phyloP scores from a whole-genome alignment of 2,888 invertebrate species.

The Thumatha senex region DNA sequence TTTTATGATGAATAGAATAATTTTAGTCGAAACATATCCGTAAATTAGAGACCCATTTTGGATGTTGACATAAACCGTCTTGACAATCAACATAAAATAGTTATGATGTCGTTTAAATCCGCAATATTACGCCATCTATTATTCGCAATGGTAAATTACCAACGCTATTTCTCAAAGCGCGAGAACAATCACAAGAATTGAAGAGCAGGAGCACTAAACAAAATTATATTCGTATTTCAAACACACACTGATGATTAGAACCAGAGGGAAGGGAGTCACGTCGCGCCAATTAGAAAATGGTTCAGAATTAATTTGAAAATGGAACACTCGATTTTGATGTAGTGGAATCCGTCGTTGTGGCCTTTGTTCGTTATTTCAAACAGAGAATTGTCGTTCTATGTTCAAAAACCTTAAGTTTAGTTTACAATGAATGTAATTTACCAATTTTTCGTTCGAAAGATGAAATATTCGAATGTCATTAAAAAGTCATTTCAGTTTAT shows the following conservation, averaged over 20 bases:
- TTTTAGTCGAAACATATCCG: no score
- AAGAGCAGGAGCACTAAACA: constrained; percentile 47
- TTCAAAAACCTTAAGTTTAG: constrained; percentile 16
- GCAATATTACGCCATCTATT: constrained; percentile 18
- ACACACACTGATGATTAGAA: constrained; percentile 70
- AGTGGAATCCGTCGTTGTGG: constrained; percentile 67
- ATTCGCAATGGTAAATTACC: constrained; percentile 42
- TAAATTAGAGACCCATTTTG: background rate
- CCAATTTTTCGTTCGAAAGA: constrained; percentile 21
- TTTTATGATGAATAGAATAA: no score
- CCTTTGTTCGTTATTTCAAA: constrained; percentile 22
- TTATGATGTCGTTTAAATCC: constrained; percentile 6
- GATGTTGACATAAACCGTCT: background rate
- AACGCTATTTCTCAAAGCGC: constrained; percentile 43
- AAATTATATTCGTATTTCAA: constrained; percentile 74
- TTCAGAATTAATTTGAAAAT: constrained; percentile 80
- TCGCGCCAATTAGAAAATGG: constrained; percentile 80
- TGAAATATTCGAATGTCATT: constrained; percentile 51
- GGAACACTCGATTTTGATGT: constrained; percentile 82
- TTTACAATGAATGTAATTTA: constrained; percentile 14
- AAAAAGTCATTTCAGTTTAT: constrained; percentile 33
- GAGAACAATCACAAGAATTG: constrained; percentile 47
- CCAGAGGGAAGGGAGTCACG: constrained; percentile 71
- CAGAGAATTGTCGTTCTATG: constrained; percentile 31
- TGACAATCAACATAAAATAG: constrained; percentile 1